Percentiles rank a stretch among this genome's conserved stretches.
Evolutionary conservation across 2,113 vertebrate species (phyloP).

Genomic region (Bambusicola thoracicus): DNA sequence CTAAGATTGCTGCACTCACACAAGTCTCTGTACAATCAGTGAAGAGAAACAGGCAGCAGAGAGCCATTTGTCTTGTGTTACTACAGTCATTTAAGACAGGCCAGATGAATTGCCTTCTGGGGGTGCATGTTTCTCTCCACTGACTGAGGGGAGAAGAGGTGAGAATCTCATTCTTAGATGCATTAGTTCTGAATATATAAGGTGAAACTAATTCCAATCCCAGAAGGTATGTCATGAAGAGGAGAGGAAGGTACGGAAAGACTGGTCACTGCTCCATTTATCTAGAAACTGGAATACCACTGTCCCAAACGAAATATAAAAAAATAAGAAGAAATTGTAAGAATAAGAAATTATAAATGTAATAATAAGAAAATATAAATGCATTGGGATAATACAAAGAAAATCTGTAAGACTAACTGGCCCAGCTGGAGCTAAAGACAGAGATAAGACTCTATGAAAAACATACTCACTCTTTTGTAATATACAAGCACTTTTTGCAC

Average conservation of each 20-base stretch:
- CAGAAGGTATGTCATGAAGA: not conserved
- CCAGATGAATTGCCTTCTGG: not conserved
- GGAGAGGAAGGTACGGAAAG: not conserved
- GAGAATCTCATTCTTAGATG: not conserved
- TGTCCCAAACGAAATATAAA: not conserved
- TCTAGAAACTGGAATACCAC: not conserved
- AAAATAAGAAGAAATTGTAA: not conserved
- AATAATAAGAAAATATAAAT: not conserved
- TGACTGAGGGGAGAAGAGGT: not conserved
- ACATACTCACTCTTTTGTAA: not conserved
- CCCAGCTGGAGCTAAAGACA: not conserved
- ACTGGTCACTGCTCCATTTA: rapidly evolving
- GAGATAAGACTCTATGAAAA: not conserved
- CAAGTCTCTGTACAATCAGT: not conserved
- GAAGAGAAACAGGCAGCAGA: not conserved
- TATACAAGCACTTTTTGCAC: not conserved
- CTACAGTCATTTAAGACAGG: not conserved
- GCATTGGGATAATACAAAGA: not conserved
- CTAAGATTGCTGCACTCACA: not conserved
- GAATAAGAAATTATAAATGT: no score
- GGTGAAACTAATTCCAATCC: not conserved
- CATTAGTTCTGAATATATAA: not conserved
- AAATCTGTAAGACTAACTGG: not conserved
- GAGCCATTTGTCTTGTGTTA: not conserved
- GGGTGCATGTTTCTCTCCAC: not conserved